A percentile compares a stretch with the other conserved stretches of the same genome.
Conservation (phyloP, 2,113 vertebrate genomes). For the Oriolus oriolus region DNA sequence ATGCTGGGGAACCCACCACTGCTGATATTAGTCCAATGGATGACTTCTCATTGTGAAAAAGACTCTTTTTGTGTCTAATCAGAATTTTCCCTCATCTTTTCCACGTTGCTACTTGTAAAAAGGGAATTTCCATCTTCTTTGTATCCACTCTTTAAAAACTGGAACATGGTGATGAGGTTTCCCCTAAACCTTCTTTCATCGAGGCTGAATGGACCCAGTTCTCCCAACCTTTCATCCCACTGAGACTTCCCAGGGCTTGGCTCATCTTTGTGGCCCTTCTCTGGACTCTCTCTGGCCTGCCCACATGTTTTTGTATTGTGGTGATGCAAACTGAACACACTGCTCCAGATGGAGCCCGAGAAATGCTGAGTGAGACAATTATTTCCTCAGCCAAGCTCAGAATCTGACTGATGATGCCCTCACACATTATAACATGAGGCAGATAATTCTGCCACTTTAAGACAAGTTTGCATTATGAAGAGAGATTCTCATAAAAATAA, state of each 20-base stretch:
- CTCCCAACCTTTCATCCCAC: background rate
- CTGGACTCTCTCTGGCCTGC: background rate
- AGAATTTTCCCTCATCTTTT: background rate
- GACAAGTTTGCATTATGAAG: background rate
- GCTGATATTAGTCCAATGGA: background rate
- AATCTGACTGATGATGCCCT: background rate
- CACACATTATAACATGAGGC: background rate
- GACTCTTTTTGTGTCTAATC: fast-evolving
- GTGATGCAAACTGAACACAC: background rate
- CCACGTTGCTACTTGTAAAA: background rate
- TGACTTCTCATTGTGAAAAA: background rate
- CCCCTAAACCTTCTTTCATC: background rate
- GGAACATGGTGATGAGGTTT: background rate
- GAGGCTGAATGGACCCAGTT: background rate
- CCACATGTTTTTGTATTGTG: background rate
- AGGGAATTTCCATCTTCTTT: background rate
- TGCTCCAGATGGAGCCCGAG: background rate
- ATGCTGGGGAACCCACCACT: background rate
- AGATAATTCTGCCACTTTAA: background rate
- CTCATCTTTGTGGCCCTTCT: background rate
- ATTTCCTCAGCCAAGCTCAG: background rate
- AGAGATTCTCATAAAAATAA: slow-evolving; percentile 3
- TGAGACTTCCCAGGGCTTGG: background rate
- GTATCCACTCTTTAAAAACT: background rate
- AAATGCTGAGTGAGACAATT: fast-evolving